Evolutionary conservation across 2,888 invertebrate species (phyloP).

Genomic region (Pandemis corylana): DNA sequence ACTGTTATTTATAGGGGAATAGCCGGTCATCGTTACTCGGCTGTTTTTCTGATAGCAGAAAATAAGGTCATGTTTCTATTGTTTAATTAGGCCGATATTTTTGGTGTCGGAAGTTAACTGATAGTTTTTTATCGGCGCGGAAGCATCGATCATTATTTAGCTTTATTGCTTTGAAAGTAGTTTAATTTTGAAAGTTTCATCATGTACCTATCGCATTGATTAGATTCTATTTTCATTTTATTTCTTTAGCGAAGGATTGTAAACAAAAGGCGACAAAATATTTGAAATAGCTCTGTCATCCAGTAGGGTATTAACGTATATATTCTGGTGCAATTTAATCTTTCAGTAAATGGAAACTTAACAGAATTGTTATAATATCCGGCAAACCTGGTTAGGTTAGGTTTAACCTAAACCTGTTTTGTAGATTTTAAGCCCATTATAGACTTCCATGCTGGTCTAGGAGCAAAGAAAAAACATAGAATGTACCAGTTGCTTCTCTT

Average conservation of each 20-base stretch:
- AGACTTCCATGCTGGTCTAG: too few relatives aligned
- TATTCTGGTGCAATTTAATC: too few relatives aligned
- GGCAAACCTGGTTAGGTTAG: too few relatives aligned
- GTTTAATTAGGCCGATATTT: constrained; percentile 18
- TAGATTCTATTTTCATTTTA: neutral
- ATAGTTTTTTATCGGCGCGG: constrained; percentile 15
- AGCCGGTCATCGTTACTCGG: constrained; percentile 34
- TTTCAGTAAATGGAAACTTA: too few relatives aligned
- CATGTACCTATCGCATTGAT: neutral
- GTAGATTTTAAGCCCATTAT: too few relatives aligned
- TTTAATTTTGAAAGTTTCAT: constrained; percentile 9
- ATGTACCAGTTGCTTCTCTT: too few relatives aligned
- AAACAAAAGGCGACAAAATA: neutral
- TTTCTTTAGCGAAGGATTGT: neutral
- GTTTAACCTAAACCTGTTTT: too few relatives aligned
- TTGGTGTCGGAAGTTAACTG: constrained; percentile 4
- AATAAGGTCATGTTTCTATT: constrained; percentile 17
- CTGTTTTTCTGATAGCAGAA: constrained; percentile 22
- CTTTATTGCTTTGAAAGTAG: neutral
- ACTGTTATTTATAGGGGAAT: constrained; percentile 36
- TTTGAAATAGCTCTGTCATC: too few relatives aligned
- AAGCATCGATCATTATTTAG: constrained; percentile 11
- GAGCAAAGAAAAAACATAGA: too few relatives aligned
- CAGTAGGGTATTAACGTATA: too few relatives aligned
- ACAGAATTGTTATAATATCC: too few relatives aligned